Percentiles rank a stretch among this genome's conserved stretches.
These are phyloP conservation scores for Dendrolimus punctatus DNA, from an alignment of 1,140 invertebrate species.

Conservation along the genomic window DNA sequence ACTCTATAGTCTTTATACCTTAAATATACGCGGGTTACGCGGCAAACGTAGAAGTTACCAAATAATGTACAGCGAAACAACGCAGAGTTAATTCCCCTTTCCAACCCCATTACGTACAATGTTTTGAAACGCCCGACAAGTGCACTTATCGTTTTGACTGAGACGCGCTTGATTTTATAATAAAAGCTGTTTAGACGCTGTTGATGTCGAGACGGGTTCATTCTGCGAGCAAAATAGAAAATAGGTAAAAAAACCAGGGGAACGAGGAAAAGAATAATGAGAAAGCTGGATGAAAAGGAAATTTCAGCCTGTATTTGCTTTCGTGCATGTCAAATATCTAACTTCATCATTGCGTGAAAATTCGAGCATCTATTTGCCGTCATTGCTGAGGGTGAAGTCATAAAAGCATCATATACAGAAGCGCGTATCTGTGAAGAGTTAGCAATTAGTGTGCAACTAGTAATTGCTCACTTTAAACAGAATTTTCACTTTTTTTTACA, in stretches of 20 bases:
- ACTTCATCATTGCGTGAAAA: constrained; percentile 18
- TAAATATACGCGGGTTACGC: too few relatives aligned
- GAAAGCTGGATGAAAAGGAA: too few relatives aligned
- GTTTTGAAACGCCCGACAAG: constrained; percentile 24
- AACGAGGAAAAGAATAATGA: too few relatives aligned
- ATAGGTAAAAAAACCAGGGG: constrained; percentile 25
- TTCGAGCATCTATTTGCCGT: constrained; percentile 26
- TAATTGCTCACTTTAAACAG: too few relatives aligned
- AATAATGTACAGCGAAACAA: not conserved
- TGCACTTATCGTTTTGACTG: constrained; percentile 26
- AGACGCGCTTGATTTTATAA: constrained; percentile 48
- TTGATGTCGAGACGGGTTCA: constrained; percentile 25
- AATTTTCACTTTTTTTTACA: too few relatives aligned
- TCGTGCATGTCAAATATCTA: constrained; percentile 36
- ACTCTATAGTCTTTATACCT: too few relatives aligned
- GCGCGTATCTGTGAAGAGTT: not conserved
- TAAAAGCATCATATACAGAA: constrained; percentile 11
- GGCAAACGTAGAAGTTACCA: not conserved
- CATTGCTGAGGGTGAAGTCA: constrained; percentile 33
- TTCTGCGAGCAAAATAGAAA: constrained; percentile 4
- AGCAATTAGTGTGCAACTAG: too few relatives aligned
- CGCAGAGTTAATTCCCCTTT: constrained; percentile 19
- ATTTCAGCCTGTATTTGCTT: constrained; percentile 15
- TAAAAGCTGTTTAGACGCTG: constrained; percentile 38
- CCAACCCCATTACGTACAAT: constrained; percentile 20